Evolutionary conservation across 2,888 invertebrate species (phyloP).

Genomic region (Cephus rjabovi): DNA sequence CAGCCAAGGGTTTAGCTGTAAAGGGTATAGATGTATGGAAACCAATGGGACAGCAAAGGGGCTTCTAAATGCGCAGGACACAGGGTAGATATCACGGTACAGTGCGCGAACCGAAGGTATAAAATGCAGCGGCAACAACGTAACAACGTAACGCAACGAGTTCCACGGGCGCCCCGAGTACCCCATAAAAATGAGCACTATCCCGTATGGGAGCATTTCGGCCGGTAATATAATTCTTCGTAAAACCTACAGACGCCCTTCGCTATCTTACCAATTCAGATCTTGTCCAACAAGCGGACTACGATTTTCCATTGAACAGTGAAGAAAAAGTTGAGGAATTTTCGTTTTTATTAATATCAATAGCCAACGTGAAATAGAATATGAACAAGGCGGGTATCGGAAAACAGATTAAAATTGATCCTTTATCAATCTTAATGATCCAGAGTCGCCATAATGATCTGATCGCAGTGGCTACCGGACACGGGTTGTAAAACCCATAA

Average conservation of each 20-base stretch:
- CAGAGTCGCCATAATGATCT: not conserved
- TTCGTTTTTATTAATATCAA: not conserved
- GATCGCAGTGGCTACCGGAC: not conserved
- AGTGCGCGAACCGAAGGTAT: constrained; percentile 11
- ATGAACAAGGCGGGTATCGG: not conserved
- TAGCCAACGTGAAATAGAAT: not conserved
- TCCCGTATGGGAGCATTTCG: not conserved
- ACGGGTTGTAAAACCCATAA: not conserved
- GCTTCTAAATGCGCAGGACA: not conserved
- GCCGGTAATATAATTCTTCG: constrained; percentile 2
- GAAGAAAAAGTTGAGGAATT: not conserved
- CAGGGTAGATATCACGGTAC: not conserved
- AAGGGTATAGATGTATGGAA: not conserved
- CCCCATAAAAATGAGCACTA: constrained; percentile 24
- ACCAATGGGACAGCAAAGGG: not conserved
- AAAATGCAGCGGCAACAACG: constrained; percentile 23
- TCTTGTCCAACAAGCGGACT: not conserved
- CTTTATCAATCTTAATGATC: not conserved
- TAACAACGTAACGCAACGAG: constrained; percentile 15
- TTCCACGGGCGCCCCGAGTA: constrained; percentile 7
- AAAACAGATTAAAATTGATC: not conserved
- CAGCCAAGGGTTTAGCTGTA: not conserved
- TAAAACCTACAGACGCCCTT: not conserved
- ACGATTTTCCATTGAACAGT: not conserved
- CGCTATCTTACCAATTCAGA: not conserved